A percentile compares a stretch with the other conserved stretches of the same genome.
These are phyloP conservation scores for Cinara cedri DNA, from an alignment of 2,888 invertebrate genomes.

Conservation along the genomic window DNA sequence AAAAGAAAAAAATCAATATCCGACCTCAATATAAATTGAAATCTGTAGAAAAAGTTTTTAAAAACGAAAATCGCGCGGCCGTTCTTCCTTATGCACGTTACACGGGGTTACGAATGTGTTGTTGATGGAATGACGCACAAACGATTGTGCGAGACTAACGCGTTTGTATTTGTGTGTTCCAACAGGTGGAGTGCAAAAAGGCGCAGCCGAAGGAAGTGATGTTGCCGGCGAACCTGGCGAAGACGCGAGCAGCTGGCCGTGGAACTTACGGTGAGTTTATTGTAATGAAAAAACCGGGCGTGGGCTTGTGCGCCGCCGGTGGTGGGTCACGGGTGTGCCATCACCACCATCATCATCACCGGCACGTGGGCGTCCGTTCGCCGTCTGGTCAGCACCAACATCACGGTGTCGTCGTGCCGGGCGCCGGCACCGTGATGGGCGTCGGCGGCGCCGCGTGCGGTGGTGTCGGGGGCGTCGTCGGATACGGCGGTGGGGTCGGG, in stretches of 20 bases:
- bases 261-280: slow-evolving; percentile 95
- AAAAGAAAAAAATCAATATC: no score
- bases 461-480: slow-evolving; percentile 58
- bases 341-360: slow-evolving; percentile 55
- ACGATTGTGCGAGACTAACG: background rate
- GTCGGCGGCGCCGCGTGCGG: slow-evolving; percentile 58
- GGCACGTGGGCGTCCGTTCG: slow-evolving; percentile 49
- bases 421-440: slow-evolving; percentile 59
- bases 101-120: no score
- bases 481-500: slow-evolving; percentile 59
- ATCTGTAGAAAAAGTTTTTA: no score
- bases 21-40: no score
- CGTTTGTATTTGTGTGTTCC: slow-evolving; percentile 60
- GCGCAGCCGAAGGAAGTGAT: slow-evolving; percentile 99
- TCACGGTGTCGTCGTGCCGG: slow-evolving; percentile 59
- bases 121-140: no score
- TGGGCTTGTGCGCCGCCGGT: slow-evolving; percentile 32
- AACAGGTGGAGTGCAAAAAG: slow-evolving; percentile 99
- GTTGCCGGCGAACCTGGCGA: slow-evolving; percentile 95
- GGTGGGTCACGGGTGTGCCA: slow-evolving; percentile 48
- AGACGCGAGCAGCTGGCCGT: slow-evolving; percentile 92
- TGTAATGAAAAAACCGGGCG: slow-evolving; percentile 69
- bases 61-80: no score
- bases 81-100: no score
- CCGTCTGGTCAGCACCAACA: slow-evolving; percentile 58